A percentile compares a stretch with the other conserved stretches of the same genome.
Evolutionary conservation across 2,888 invertebrate genomes (phyloP).

Genomic region (Lordiphosa fenestrarum): DNA sequence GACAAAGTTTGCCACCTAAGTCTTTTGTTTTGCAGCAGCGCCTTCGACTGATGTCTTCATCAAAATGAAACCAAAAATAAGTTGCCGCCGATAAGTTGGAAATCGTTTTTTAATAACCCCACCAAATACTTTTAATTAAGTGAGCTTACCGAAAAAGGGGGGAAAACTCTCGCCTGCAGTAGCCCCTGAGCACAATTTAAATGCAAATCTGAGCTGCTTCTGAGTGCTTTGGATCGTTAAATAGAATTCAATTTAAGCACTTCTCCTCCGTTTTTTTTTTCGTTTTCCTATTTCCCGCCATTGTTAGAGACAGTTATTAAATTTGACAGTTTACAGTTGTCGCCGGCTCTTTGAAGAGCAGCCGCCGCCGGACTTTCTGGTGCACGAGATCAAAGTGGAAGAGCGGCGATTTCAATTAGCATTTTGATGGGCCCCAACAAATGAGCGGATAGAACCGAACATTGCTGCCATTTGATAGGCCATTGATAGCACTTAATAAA

Average conservation of each 20-base stretch:
- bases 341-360: constrained; percentile 47
- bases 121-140: constrained; percentile 59
- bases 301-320: constrained; percentile 74
- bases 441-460: constrained; percentile 60
- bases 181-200: constrained; percentile 45
- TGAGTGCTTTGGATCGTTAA: constrained; percentile 71
- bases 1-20: constrained; percentile 2
- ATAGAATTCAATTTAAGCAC: constrained; percentile 11
- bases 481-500: constrained; percentile 71
- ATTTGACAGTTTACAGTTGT: constrained; percentile 70
- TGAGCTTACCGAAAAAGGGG: constrained; percentile 26
- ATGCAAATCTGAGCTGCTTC: constrained; percentile 62
- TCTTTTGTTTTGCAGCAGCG: constrained; percentile 4
- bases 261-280: not conserved
- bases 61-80: not conserved
- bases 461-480: constrained; percentile 58
- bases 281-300: constrained; percentile 15
- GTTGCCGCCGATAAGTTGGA: constrained; percentile 36
- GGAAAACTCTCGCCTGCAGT: constrained; percentile 33
- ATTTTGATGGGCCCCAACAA: constrained; percentile 71
- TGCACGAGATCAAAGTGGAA: constrained; percentile 63
- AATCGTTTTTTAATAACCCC: constrained; percentile 68
- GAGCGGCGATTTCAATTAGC: constrained; percentile 73
- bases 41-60: constrained; percentile 5
- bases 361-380: constrained; percentile 60